These are phyloP conservation scores for Torymus auratus DNA, from an alignment of 2,888 invertebrate genomes.

Conservation along the genomic window DNA sequence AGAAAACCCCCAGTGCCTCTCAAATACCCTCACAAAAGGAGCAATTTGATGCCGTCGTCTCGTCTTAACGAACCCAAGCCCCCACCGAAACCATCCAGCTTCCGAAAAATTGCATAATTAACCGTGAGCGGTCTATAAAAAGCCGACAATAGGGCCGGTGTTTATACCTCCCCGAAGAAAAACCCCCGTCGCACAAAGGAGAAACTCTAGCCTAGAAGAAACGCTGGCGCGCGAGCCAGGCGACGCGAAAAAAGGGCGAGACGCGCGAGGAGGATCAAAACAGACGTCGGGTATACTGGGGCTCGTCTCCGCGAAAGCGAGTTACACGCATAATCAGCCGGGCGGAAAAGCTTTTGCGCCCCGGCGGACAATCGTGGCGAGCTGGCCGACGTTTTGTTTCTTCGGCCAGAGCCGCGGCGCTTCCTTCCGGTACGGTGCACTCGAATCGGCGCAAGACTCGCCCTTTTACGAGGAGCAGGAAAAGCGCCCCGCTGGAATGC, in stretches of 20 bases:
- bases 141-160: slow-evolving; percentile 29
- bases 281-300: slow-evolving; percentile 2
- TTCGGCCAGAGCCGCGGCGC: not conserved
- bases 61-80: slow-evolving; percentile 36
- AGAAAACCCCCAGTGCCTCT: slow-evolving; percentile 1
- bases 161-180: not conserved
- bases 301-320: not conserved
- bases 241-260: not conserved
- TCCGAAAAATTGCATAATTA: slow-evolving; percentile 56
- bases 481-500: no score
- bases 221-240: not conserved
- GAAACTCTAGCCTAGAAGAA: no score
- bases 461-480: slow-evolving; percentile 7
- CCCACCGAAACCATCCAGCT: slow-evolving; percentile 22
- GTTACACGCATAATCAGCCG: slow-evolving; percentile 43
- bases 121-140: slow-evolving; percentile 36
- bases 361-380: slow-evolving; percentile 8
- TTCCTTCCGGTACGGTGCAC: slow-evolving; percentile 52
- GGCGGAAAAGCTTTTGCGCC: slow-evolving; percentile 40
- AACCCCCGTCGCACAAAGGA: no score
- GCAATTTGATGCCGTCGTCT: slow-evolving; percentile 43
- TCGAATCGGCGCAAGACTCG: slow-evolving; percentile 40
- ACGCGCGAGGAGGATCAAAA: slow-evolving; percentile 24
- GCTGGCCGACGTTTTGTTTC: slow-evolving; percentile 47
- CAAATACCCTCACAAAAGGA: slow-evolving; percentile 30